A percentile compares a stretch with the other conserved stretches of the same genome.
Evolutionary conservation across 2,888 invertebrate genomes (phyloP).

Genomic region (Endomychus coccineus): DNA sequence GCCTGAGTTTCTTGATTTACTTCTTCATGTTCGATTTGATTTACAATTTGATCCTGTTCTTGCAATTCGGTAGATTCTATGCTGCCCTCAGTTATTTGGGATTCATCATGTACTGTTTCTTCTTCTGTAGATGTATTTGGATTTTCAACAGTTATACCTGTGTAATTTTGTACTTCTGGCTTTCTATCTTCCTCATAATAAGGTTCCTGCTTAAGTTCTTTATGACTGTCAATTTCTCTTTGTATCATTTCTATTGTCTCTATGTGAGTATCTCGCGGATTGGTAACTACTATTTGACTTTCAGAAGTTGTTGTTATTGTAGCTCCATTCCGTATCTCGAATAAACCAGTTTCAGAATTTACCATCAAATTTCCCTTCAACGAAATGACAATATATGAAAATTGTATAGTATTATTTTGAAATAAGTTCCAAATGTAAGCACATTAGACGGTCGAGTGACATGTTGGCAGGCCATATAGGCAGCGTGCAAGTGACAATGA

Average conservation of each 20-base stretch:
- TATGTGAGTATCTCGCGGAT: conserved; percentile 28
- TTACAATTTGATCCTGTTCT: conserved; percentile 8
- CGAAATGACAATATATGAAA: too few species aligned
- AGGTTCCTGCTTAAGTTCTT: conserved; percentile 33
- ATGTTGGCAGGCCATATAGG: too few species aligned
- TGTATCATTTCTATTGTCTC: conserved; percentile 45
- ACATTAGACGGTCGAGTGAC: too few species aligned
- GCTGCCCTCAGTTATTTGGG: background rate
- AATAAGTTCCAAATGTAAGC: too few species aligned
- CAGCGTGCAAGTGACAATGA: too few species aligned
- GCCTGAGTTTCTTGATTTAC: background rate
- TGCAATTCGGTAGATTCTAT: conserved; percentile 1
- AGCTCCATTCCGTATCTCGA: conserved; percentile 37
- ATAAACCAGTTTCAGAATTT: conserved; percentile 41
- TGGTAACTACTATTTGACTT: conserved; percentile 26
- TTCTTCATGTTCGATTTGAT: conserved; percentile 1
- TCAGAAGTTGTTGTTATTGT: conserved; percentile 27
- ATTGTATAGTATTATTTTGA: too few species aligned
- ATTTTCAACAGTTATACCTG: too few species aligned
- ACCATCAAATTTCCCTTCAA: conserved; percentile 41
- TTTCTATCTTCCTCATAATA: conserved; percentile 37
- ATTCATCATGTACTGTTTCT: conserved; percentile 1
- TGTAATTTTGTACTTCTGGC: conserved; percentile 7
- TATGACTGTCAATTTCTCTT: conserved; percentile 36
- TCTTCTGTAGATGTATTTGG: background rate